Evolutionary conservation across 2,113 vertebrate genomes (phyloP).

Genomic region (Brienomyrus longianalis): DNA sequence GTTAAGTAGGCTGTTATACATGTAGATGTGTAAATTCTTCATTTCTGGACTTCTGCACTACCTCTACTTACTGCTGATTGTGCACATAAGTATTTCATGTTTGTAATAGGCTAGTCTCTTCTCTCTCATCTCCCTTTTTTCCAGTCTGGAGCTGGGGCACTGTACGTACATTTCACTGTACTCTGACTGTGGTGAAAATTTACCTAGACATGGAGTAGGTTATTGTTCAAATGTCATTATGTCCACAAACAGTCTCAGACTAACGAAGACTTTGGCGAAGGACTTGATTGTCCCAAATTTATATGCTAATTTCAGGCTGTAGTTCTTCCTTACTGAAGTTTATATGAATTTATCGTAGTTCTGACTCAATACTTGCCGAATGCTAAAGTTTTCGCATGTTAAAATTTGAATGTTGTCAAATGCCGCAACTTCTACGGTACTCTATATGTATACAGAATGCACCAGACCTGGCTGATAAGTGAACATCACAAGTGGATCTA

Average conservation of each 20-base stretch:
- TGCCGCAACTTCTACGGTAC: background rate
- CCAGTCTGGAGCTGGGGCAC: background rate
- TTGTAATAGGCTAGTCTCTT: background rate
- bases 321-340: background rate
- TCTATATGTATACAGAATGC: background rate
- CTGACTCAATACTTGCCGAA: background rate
- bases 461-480: background rate
- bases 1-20: background rate
- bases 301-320: background rate
- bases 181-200: background rate
- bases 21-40: no score
- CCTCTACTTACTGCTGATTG: no score
- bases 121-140: background rate
- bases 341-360: background rate
- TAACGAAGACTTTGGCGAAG: background rate
- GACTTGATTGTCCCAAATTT: background rate
- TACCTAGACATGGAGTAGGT: background rate
- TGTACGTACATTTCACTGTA: no score
- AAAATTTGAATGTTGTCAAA: background rate
- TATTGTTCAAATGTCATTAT: background rate
- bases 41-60: no score
- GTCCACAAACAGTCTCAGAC: background rate
- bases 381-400: background rate
- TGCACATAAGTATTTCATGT: background rate
- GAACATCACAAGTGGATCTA: background rate